phyloP scores from a whole-genome alignment of 2,888 invertebrate genomes.

The Elysia crispata region DNA sequence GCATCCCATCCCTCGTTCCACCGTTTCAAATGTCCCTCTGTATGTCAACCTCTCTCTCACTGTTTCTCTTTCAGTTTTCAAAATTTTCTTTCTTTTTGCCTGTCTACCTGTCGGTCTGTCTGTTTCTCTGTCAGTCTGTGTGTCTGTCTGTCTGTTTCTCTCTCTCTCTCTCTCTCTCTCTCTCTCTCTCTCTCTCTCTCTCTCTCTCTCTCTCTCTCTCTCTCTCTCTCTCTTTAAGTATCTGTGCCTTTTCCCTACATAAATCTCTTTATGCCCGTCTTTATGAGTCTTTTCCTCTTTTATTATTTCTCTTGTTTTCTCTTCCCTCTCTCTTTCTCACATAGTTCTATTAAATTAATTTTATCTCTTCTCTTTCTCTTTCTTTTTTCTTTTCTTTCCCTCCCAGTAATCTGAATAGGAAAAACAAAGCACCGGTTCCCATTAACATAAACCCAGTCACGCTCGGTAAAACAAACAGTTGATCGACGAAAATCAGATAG shows the following conservation, averaged over 20 bases:
- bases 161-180: neutral
- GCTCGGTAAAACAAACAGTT: too few relatives aligned
- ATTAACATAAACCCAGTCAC: too few relatives aligned
- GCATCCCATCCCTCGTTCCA: too few relatives aligned
- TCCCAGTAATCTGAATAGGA: too few relatives aligned
- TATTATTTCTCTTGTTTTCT: slow-evolving; percentile 1
- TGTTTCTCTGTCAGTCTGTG: slow-evolving; percentile 16
- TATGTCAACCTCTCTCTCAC: neutral
- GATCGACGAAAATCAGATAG: too few relatives aligned
- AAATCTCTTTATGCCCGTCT: too few relatives aligned
- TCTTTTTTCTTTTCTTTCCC: too few relatives aligned
- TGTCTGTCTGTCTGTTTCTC: neutral
- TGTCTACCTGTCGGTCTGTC: neutral
- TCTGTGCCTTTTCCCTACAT: too few relatives aligned
- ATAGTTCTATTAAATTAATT: too few relatives aligned
- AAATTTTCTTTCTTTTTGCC: neutral
- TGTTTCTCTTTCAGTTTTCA: neutral
- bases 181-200: slow-evolving; percentile 14
- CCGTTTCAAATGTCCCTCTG: too few relatives aligned
- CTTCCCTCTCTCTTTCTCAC: neutral
- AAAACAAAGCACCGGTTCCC: too few relatives aligned
- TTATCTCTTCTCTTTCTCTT: too few relatives aligned
- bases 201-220: slow-evolving; percentile 3
- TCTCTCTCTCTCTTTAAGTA: slow-evolving; percentile 7
- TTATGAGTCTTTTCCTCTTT: neutral